Evolutionary conservation across 2,888 invertebrate species (phyloP).

Genomic region (Pterobdella sp.): DNA sequence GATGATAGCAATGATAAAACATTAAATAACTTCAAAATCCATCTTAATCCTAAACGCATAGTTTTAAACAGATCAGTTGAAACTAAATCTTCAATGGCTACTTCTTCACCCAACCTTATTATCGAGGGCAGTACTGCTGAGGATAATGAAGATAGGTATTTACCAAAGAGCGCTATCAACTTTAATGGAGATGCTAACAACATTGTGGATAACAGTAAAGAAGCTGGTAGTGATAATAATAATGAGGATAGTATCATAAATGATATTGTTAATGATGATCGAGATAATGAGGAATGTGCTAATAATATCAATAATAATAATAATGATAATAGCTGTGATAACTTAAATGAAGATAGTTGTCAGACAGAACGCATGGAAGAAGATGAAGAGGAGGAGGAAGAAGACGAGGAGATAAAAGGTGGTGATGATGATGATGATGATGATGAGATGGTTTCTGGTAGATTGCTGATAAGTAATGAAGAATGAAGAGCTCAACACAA

Average conservation of each 20-base stretch:
- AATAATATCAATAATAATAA: slow-evolving; percentile 6
- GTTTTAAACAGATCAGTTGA: no score
- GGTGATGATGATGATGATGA: slow-evolving; percentile 1
- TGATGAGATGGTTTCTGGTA: slow-evolving; percentile 2
- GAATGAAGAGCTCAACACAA: not conserved
- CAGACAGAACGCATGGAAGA: not conserved
- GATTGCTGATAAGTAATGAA: not conserved
- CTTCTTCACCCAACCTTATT: no score
- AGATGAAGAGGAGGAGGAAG: slow-evolving; percentile 3
- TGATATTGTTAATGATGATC: not conserved
- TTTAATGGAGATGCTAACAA: not conserved
- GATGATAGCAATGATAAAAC: not conserved
- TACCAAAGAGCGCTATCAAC: not conserved
- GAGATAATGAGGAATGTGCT: not conserved
- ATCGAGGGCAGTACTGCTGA: no score
- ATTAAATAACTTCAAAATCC: no score
- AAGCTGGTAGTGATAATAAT: slow-evolving; percentile 5
- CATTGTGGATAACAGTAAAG: not conserved
- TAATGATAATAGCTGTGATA: not conserved
- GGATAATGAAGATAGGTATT: no score
- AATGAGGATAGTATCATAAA: not conserved
- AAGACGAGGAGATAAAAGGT: not conserved
- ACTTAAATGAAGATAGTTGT: not conserved
- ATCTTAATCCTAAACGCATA: no score
- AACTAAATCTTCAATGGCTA: no score